A percentile compares a stretch with the other conserved stretches of the same genome.
Conservation (phyloP, 2,113 vertebrate genomes). For the Platichthys stellatus region DNA sequence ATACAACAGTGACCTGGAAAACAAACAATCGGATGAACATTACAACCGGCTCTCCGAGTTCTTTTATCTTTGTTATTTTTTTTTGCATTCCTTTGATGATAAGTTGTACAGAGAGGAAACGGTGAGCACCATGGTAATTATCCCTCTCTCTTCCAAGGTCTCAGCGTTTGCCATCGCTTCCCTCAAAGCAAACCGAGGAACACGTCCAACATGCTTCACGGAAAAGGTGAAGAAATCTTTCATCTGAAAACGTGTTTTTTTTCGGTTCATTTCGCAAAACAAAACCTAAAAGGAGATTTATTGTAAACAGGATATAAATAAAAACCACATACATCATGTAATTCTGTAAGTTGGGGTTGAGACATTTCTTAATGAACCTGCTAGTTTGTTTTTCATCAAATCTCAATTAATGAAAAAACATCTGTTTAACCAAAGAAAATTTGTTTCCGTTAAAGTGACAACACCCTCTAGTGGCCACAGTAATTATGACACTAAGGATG, state of each 20-base stretch:
- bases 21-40: not conserved
- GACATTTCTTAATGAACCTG: not conserved
- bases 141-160: conserved; percentile 53
- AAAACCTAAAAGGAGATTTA: not conserved
- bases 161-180: conserved; percentile 33
- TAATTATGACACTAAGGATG: too few relatives aligned
- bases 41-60: conserved; percentile 11
- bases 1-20: conserved; percentile 37
- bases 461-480: not conserved
- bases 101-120: conserved; percentile 27
- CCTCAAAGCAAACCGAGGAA: conserved; percentile 20
- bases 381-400: not conserved
- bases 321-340: not conserved
- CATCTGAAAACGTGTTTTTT: conserved; percentile 7
- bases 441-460: not conserved
- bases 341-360: not conserved
- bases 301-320: conserved; percentile 1
- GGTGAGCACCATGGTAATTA: conserved; percentile 35
- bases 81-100: conserved; percentile 48
- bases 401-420: too few relatives aligned
- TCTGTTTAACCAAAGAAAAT: too few relatives aligned
- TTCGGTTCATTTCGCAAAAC: not conserved
- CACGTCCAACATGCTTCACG: not conserved
- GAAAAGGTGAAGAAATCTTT: conserved; percentile 13
- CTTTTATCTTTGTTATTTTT: conserved; percentile 36